Evolutionary conservation across 2,888 invertebrate genomes (phyloP), one percentile per base, ranked within the genome.

Genomic region (Nymphalis polychloros): DNA sequence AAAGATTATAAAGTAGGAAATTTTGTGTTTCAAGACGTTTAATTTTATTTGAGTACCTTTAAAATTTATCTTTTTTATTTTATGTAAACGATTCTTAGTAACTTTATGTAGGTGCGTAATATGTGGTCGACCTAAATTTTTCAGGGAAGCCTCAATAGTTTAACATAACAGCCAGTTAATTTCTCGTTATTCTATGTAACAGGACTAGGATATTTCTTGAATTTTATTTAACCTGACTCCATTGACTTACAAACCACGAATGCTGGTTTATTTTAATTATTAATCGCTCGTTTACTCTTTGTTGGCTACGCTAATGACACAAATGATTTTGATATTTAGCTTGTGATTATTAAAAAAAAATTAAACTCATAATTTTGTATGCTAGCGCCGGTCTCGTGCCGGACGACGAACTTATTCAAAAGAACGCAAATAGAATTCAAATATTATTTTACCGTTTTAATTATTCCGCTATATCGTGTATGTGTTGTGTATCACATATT

Each of bases 251-350:
- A 41, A 41, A 13, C 13, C 3, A 41, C 2, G 13, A 13, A 16
- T 53, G n/a, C 19, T 48, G 13, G 17, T 27, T 35, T 62, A 52
- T 31, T 65, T 68, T 63, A 23, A 27, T 46, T 59, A 71, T 61
- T 65, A 72, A 67, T 70, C 70, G 59, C 60, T 63, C 52, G 67
- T 69, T 70, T 66, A 79, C 79, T 82, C 82, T 83, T 81, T 78
- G 78, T 75, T 76, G 73, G 75, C 75, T 76, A 72, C 71, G 70
- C 73, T 78, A 79, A 80, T 78, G 77, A 79, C 73, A 77, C 74
- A 75, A 64, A 69, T 63, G 10, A 13, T 57, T 55, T 8, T n/a
- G 1, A 31, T 31, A 17, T 41, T 10, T 3, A 41, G 4, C 31
- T 55, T 16, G 17, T 17, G n/a, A 17, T 31, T 31, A 55, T 31